Evolutionary conservation across 2,113 vertebrate species (phyloP), one percentile per base, ranked within the genome.

Genomic region (Tragelaphus buxtoni): DNA sequence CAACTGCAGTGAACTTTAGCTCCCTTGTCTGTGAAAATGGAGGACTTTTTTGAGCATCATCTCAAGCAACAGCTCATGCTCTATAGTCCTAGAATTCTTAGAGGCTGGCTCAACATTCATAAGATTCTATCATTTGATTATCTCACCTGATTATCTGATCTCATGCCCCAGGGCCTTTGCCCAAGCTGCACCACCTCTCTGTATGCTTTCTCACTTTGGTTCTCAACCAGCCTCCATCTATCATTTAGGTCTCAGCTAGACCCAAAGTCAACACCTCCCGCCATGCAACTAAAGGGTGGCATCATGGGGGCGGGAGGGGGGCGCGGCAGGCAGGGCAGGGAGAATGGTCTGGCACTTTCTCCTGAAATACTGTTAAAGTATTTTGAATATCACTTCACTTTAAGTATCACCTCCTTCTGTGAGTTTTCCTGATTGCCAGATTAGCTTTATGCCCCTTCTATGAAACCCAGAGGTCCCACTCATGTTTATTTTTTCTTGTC

Each of bases 401-500:
- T 47, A 49, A 94, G 61, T 51, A 39, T 77, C 76, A 32, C 14
- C 56, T 88, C 55, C 47, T 83, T 77, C 47, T 18, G 16, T 51
- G 39, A 88, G 22, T n/a, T 28, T 65, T 88, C 32, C 83, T 91
- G 63, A 94, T 76, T n/a, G 39, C 20, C 32, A 77, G 5, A 49
- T 91, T 42, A 9, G 8, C 76, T 94, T 91, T 74, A 58, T 24
- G 11, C 4, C 24, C 65, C 55, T 61, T 61, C 45, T 76, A 3
- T 24, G 56, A 88, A 82, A 91, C 76, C 32, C 55, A 65, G 47
- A 82, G 39, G 32, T 28, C 30, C 30, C 9, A 14, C 26, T 16
- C 32, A 30, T 6, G 2, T 63, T 91, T 88, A 74, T 88, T 82
- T 94, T 96, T 76, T 88, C 56, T 91, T 88, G 55, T 63, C 20